phyloP scores from a whole-genome alignment of 2,113 vertebrate species.

The Macrotis lagotis region DNA sequence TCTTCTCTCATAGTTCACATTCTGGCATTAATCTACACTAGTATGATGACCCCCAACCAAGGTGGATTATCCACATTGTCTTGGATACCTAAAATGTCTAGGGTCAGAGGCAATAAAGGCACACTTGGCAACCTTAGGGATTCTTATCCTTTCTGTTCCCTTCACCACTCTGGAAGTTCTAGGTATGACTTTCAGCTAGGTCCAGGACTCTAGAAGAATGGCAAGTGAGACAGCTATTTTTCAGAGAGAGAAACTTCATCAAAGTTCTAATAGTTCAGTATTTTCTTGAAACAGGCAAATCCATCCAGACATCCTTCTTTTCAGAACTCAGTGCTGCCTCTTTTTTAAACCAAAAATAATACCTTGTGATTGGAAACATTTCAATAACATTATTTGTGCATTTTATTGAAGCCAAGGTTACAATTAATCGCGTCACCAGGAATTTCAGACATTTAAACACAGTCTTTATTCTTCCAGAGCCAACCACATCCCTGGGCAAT shows the following conservation, averaged over 20 bases:
- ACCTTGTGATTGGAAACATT: constrained; percentile 83
- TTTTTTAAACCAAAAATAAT: constrained; percentile 85
- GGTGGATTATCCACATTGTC: neutral
- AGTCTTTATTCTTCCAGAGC: constrained; percentile 81
- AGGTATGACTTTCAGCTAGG: neutral
- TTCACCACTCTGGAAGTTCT: neutral
- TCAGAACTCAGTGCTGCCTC: constrained; percentile 78
- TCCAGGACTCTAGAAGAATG: constrained; percentile 43
- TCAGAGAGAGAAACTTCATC: constrained; percentile 63
- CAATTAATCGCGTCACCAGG: constrained; percentile 85
- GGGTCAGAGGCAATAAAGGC: neutral
- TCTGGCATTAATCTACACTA: neutral
- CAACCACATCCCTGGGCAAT: constrained; percentile 85
- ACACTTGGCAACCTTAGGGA: neutral
- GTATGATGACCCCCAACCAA: neutral
- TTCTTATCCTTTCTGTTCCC: neutral
- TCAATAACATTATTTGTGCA: constrained; percentile 83
- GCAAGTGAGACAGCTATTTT: neutral
- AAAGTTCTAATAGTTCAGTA: constrained; percentile 69
- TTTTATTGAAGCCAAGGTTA: constrained; percentile 85
- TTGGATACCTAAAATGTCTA: neutral
- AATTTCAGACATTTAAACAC: constrained; percentile 85
- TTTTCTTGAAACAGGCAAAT: constrained; percentile 79
- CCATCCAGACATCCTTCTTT: constrained; percentile 78
- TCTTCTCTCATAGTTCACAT: neutral